Evolutionary conservation across 2,797 vertebrate species (phyloP).

Genomic region (Xenopus petersii): DNA sequence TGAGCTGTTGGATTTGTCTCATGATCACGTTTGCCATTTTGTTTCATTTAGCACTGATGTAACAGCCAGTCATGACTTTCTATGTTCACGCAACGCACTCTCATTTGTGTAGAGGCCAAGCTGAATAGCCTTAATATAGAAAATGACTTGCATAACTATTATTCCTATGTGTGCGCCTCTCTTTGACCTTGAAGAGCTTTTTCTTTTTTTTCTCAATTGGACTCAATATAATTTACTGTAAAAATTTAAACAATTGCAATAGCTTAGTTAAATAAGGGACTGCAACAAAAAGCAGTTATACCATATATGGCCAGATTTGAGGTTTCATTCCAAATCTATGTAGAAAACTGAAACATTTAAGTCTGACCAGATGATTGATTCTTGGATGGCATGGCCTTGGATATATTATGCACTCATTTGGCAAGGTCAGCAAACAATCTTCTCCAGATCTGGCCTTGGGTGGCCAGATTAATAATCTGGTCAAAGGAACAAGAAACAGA

Average conservation of each 20-base stretch:
- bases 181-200: conserved; percentile 16
- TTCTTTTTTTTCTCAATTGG: not conserved
- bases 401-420: too few relatives aligned
- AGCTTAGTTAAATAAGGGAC: too few relatives aligned
- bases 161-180: conserved; percentile 3
- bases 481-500: too few relatives aligned
- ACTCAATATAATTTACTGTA: not conserved
- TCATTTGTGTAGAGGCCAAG: conserved; percentile 18
- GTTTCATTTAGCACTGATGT: conserved; percentile 31
- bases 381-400: too few relatives aligned
- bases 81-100: conserved; percentile 21
- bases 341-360: too few relatives aligned
- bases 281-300: too few relatives aligned
- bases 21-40: conserved; percentile 33
- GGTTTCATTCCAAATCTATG: too few relatives aligned
- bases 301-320: too few relatives aligned
- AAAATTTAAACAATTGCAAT: not conserved
- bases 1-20: conserved; percentile 31
- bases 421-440: too few relatives aligned
- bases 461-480: too few relatives aligned
- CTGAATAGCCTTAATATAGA: conserved; percentile 11
- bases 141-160: conserved; percentile 25
- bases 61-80: conserved; percentile 15
- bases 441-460: too few relatives aligned
- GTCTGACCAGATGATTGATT: too few relatives aligned